Conservation (phyloP, 2,888 invertebrate species). For the Cyrtodaria siliqua region DNA sequence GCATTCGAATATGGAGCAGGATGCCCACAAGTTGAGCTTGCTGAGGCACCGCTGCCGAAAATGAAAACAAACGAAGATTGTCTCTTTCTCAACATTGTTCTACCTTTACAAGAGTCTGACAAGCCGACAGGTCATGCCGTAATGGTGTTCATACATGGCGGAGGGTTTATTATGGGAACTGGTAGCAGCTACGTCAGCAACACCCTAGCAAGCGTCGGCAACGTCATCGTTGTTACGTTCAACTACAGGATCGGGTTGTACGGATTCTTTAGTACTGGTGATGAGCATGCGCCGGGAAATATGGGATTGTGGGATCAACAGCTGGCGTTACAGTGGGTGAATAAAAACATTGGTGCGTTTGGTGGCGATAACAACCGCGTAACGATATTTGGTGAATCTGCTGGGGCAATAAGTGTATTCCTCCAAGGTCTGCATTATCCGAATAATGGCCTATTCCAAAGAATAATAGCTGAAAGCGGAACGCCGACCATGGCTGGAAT, state of each 20-base stretch:
- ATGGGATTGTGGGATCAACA: conserved; percentile 97
- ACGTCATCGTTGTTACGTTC: conserved; percentile 97
- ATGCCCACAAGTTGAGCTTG: conserved; percentile 18
- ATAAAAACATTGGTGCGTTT: conserved; percentile 92
- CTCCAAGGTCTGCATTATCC: conserved; percentile 72
- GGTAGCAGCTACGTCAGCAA: conserved; percentile 90
- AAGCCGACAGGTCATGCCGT: conserved; percentile 88
- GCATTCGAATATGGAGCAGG: conserved; percentile 15
- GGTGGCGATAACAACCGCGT: conserved; percentile 72
- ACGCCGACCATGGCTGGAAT: conserved; percentile 63
- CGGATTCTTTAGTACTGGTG: conserved; percentile 95
- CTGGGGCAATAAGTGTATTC: conserved; percentile 70
- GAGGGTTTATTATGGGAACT: conserved; percentile 97
- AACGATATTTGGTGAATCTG: conserved; percentile 77
- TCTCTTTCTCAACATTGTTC: conserved; percentile 97
- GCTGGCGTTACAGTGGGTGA: conserved; percentile 96
- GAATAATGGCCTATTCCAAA: conserved; percentile 63
- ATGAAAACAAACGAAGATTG: conserved; percentile 91
- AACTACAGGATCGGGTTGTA: conserved; percentile 96
- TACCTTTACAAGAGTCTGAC: conserved; percentile 87
- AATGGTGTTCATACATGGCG: conserved; percentile 97
- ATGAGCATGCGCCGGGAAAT: conserved; percentile 93
- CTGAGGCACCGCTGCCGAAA: neutral
- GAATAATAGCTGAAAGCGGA: conserved; percentile 75
- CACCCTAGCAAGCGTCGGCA: conserved; percentile 93